Base-by-base conservation (phyloP, 2,888 invertebrate genomes). In the Labia minor region DNA sequence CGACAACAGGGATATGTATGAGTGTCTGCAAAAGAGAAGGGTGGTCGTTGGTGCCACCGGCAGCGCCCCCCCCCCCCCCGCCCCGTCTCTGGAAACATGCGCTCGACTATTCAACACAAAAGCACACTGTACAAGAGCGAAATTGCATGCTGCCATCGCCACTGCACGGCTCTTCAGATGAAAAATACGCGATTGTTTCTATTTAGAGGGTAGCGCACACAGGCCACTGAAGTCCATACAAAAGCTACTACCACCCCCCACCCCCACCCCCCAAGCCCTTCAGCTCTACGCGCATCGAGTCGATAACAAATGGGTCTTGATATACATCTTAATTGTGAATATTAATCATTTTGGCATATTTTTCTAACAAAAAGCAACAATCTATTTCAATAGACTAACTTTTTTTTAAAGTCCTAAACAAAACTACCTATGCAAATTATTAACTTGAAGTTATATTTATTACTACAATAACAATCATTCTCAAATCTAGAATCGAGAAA, bases 21-120 rank as follows among this genome's bases (percentile, higher is more conserved):
- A 49, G 49, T 49, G 49, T 49, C 49, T 49, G 49, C 49, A 49
- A 49, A 49, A 49, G 49, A 49, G 49, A 49, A 49, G 49, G 49
- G 49, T 49, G 49, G 49, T 49, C 16, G 49, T 16, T 14, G 49
- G 49, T 49, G 49, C 49, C 49, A 49, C 49, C 49, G 14, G n/a
- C 49, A 49, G 49, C 49, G 16, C 3, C 14, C n/a, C 16, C 4
- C 49, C 49, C 49, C 14, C 4, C 2, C 33, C 33, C 33, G 11
- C 6, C 33, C 33, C n/a, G 2, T 49, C n/a, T 11, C 3, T 49
- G 49, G 49, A 8, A 49, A 49, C 49, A 49, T 49, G 49, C 49
- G 49, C 49, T 49, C 49, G n/a, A n/a, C 49, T 49, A 49, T 49
- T 8, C 49, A 49, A 49, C 49, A 49, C 49, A 49, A 49, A 49